phyloP scores from a whole-genome alignment of 2,888 invertebrate genomes.

The Tenthredo notha region DNA sequence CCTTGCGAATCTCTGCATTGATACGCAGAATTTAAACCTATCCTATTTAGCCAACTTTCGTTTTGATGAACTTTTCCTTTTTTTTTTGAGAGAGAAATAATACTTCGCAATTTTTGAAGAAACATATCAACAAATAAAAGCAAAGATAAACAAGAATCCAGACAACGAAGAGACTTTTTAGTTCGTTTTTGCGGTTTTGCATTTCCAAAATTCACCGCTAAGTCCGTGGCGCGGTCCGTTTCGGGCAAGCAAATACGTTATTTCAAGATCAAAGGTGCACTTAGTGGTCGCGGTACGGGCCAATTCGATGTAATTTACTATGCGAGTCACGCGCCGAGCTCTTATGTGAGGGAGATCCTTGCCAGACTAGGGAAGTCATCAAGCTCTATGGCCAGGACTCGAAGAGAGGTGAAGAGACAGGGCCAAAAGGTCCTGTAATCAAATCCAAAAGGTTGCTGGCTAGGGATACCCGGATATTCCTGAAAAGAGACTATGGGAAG shows the following conservation, averaged over 20 bases:
- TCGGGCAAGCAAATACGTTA: constrained; percentile 8
- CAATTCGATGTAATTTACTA: constrained; percentile 12
- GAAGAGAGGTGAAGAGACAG: constrained; percentile 27
- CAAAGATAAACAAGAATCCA: not conserved
- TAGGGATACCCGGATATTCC: not conserved
- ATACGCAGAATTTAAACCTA: not conserved
- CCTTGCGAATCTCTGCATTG: constrained; percentile 29
- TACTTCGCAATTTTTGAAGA: not conserved
- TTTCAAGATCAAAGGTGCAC: constrained; percentile 33
- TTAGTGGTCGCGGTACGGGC: constrained; percentile 11
- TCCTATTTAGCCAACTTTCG: not conserved
- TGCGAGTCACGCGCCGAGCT: constrained; percentile 2
- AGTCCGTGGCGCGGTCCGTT: not conserved
- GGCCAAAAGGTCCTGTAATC: constrained; percentile 12
- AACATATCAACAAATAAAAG: too few relatives aligned
- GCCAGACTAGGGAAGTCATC: constrained; percentile 1
- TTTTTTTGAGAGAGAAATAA: not conserved
- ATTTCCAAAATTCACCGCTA: not conserved
- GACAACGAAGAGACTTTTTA: not conserved
- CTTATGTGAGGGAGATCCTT: not conserved
- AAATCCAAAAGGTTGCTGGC: constrained; percentile 11
- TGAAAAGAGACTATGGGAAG: not conserved
- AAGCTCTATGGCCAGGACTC: not conserved
- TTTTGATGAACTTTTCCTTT: not conserved
- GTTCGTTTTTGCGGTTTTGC: not conserved